phyloP scores from a whole-genome alignment of 2,888 invertebrate species.

The Tachina grossa region DNA sequence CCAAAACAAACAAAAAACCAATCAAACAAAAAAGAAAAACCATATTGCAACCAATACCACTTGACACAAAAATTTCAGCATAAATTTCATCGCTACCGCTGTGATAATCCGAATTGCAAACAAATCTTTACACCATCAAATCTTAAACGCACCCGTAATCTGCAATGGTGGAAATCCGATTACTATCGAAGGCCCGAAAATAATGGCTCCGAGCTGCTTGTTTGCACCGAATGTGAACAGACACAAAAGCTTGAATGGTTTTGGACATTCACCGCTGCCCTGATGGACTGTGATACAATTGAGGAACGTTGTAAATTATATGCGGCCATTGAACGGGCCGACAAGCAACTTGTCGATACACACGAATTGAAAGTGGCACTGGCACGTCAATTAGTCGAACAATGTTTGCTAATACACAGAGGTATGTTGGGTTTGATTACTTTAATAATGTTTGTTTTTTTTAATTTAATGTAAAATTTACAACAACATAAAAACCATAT shows the following conservation, averaged over 20 bases:
- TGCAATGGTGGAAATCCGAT: slow-evolving; percentile 76
- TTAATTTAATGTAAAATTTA: neutral
- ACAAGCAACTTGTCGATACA: slow-evolving; percentile 74
- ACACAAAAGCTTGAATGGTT: slow-evolving; percentile 76
- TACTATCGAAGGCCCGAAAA: slow-evolving; percentile 74
- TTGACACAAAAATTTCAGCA: slow-evolving; percentile 73
- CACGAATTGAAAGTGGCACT: slow-evolving; percentile 76
- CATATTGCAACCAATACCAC: slow-evolving; percentile 70
- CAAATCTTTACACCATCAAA: slow-evolving; percentile 75
- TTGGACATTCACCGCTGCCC: slow-evolving; percentile 75
- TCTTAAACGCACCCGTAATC: slow-evolving; percentile 74
- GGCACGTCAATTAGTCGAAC: slow-evolving; percentile 75
- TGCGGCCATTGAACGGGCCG: slow-evolving; percentile 75
- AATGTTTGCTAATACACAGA: slow-evolving; percentile 76
- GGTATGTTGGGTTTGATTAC: slow-evolving; percentile 72
- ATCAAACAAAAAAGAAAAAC: slow-evolving; percentile 34
- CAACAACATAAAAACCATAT: too few relatives aligned
- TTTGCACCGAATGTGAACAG: slow-evolving; percentile 74
- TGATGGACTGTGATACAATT: slow-evolving; percentile 75
- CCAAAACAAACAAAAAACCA: slow-evolving; percentile 21
- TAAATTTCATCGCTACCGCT: slow-evolving; percentile 78
- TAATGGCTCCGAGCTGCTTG: slow-evolving; percentile 74
- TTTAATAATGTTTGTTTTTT: slow-evolving; percentile 3
- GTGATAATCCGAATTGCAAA: slow-evolving; percentile 77
- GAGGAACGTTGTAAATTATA: slow-evolving; percentile 76